Percentiles rank a stretch among this genome's conserved stretches.
Evolutionary conservation across 2,888 invertebrate species (phyloP).

Genomic region (Drosophila subquinaria): DNA sequence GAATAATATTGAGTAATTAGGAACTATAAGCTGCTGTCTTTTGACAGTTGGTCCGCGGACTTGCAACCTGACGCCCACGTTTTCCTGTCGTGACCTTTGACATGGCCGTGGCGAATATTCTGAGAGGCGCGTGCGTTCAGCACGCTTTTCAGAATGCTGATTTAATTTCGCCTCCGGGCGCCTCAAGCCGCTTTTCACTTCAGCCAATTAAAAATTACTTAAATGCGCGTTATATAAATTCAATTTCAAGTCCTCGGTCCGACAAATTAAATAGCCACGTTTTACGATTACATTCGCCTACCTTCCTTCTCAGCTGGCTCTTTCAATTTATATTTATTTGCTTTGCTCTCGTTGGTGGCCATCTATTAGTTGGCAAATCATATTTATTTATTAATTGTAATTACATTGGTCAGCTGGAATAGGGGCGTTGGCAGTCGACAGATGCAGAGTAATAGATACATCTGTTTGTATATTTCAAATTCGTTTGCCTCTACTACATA

Average conservation of each 20-base stretch:
- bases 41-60: conserved; percentile 14
- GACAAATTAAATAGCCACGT: conserved; percentile 57
- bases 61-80: conserved; percentile 10
- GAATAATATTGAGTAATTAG: conserved; percentile 59
- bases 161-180: conserved; percentile 65
- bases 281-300: neutral
- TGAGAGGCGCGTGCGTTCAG: conserved; percentile 30
- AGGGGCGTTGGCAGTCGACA: conserved; percentile 7
- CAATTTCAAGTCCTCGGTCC: conserved; percentile 52
- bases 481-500: conserved; percentile 9
- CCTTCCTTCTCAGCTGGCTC: neutral
- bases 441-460: conserved; percentile 45
- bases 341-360: conserved; percentile 23
- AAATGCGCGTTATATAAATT: conserved; percentile 65
- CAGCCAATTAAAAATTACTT: conserved; percentile 74
- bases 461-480: conserved; percentile 39
- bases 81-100: conserved; percentile 45
- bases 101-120: conserved; percentile 22
- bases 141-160: conserved; percentile 56
- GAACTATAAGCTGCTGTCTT: conserved; percentile 43
- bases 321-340: conserved; percentile 14
- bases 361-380: conserved; percentile 63
- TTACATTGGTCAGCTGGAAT: conserved; percentile 65
- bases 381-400: conserved; percentile 79
- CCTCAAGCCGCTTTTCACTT: conserved; percentile 29